Percentiles rank a stretch among this genome's conserved stretches.
phyloP scores from a whole-genome alignment of 2,888 invertebrate genomes.

The Amphipoea lucens region DNA sequence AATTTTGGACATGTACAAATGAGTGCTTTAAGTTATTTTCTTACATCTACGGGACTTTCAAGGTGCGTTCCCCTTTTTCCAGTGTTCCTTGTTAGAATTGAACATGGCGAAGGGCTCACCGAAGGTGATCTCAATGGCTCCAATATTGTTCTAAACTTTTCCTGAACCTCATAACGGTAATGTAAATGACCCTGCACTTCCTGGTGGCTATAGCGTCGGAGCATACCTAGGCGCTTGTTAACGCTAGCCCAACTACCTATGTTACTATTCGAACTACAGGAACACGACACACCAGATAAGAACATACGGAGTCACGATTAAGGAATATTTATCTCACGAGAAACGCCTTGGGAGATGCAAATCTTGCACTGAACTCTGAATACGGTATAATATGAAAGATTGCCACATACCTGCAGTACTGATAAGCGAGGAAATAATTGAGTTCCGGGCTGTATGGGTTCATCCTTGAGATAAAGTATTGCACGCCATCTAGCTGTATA shows the following conservation, averaged over 20 bases:
- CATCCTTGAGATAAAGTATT: constrained; percentile 96
- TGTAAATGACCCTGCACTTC: constrained; percentile 85
- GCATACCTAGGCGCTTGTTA: constrained; percentile 80
- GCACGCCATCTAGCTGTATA: constrained; percentile 95
- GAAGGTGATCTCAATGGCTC: constrained; percentile 74
- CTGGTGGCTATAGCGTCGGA: constrained; percentile 78
- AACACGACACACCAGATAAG: constrained; percentile 85
- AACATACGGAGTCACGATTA: constrained; percentile 84
- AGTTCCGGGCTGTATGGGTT: constrained; percentile 96
- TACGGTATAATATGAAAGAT: constrained; percentile 60
- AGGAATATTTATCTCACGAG: constrained; percentile 77
- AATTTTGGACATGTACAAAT: neutral
- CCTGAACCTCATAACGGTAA: constrained; percentile 85
- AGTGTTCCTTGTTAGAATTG: constrained; percentile 52
- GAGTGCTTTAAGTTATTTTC: neutral
- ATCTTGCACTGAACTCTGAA: constrained; percentile 42
- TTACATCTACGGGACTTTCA: neutral
- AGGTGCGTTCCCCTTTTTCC: neutral
- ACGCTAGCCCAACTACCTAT: constrained; percentile 79
- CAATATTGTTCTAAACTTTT: constrained; percentile 83
- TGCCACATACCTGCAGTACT: constrained; percentile 92
- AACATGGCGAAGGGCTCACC: constrained; percentile 72
- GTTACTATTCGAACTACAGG: constrained; percentile 76
- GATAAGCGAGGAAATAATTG: constrained; percentile 96
- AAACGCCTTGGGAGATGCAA: constrained; percentile 60